Evolutionary conservation across 1,140 invertebrate genomes (phyloP).

Genomic region (Agrypnia vestita): DNA sequence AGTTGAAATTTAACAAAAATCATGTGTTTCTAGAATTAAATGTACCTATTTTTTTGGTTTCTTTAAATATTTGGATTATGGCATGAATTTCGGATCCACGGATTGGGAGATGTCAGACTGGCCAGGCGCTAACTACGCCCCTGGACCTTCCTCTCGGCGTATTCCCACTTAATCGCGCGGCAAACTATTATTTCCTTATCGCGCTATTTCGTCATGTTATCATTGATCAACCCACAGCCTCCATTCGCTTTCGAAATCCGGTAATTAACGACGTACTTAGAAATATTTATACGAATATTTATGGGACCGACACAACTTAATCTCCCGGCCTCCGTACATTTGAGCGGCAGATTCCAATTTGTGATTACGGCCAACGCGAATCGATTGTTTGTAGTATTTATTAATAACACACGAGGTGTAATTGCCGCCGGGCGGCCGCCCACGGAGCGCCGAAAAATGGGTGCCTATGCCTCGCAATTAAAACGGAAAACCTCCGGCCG

Average conservation of each 20-base stretch:
- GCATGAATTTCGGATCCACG: too few species aligned
- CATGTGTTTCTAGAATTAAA: too few species aligned
- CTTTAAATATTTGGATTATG: too few species aligned
- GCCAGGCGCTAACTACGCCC: too few species aligned
- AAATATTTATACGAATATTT: constrained; percentile 33
- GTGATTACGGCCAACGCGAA: constrained; percentile 29
- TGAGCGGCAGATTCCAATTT: constrained; percentile 18
- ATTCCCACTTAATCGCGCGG: too few species aligned
- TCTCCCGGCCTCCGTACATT: not conserved
- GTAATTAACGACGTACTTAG: constrained; percentile 16
- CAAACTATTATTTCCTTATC: constrained; percentile 9
- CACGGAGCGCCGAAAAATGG: constrained; percentile 38
- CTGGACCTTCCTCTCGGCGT: too few species aligned
- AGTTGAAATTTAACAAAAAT: too few species aligned
- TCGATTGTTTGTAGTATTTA: constrained; percentile 38
- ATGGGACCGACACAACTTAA: constrained; percentile 26
- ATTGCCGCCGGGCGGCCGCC: not conserved
- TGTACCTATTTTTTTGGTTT: too few species aligned
- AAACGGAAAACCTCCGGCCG: constrained; percentile 19
- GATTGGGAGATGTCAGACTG: too few species aligned
- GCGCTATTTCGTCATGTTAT: constrained; percentile 9
- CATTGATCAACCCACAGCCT: constrained; percentile 23
- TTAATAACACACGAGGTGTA: constrained; percentile 25
- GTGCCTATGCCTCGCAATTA: constrained; percentile 38
- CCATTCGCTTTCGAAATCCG: not conserved